Evolutionary conservation across 1,140 invertebrate species (phyloP).

Genomic region (Matsumurasca onukii): DNA sequence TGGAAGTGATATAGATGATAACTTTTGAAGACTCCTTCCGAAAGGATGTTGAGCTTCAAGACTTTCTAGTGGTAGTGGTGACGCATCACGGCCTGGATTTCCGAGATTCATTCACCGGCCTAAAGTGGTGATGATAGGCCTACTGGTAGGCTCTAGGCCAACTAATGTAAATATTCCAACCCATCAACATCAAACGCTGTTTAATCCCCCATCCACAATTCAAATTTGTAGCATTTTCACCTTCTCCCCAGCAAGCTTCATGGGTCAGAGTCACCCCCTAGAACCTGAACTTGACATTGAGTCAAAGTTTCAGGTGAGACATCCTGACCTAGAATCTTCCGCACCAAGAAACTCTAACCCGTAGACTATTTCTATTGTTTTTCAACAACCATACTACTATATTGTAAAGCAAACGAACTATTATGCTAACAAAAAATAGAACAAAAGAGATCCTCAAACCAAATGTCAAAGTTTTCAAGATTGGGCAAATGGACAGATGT

Average conservation of each 20-base stretch:
- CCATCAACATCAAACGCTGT: no score
- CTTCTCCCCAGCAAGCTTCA: neutral
- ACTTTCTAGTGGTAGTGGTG: no score
- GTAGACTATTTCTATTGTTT: neutral
- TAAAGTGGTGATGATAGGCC: neutral
- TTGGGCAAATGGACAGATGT: neutral
- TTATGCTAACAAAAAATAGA: neutral
- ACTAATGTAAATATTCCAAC: neutral
- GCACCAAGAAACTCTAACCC: neutral
- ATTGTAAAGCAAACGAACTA: neutral
- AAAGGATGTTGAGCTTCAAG: neutral
- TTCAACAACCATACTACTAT: neutral
- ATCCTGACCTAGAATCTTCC: neutral
- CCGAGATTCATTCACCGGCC: neutral
- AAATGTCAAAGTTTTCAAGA: neutral
- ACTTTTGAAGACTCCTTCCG: neutral
- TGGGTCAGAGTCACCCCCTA: neutral
- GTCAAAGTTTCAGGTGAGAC: neutral
- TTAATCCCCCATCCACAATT: no score
- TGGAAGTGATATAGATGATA: neutral
- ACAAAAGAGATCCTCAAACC: neutral
- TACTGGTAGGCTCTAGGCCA: neutral
- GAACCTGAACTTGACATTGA: neutral
- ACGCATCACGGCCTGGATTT: neutral
- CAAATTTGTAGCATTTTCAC: neutral